Evolutionary conservation across 1,140 invertebrate species (phyloP), one percentile per base, ranked within the genome.

Genomic region (Drosophila tsacasi): DNA sequence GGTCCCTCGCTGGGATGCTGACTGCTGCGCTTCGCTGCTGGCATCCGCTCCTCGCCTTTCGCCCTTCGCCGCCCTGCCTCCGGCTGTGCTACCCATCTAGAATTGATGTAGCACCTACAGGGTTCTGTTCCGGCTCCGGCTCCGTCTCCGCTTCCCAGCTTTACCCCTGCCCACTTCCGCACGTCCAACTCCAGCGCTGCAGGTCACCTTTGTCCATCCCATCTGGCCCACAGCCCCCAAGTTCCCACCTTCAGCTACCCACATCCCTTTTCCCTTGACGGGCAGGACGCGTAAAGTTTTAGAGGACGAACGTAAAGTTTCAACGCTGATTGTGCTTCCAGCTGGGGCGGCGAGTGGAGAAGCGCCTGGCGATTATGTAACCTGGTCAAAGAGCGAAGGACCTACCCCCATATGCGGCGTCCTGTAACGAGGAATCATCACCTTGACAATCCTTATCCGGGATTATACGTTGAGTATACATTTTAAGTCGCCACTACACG

Each of bases 101-200:
- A 89, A 89, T 87, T 87, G 84, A 87, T 87, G 84, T 84, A 89
- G 81, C 84, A 87, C 84, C 84, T 89, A 89, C 65, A 75, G 81
- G 77, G 77, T 57, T 54, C 52, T 37, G 25, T 19, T 42, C 65
- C 68, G 32, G 42, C 66, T 44, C 49, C 39, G 19, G 37, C 62
- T 23, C 19, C 39, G 19, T 32, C 49, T 55, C 54, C 52, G 52
- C 13, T 55, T 55, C 5, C 52, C 52, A 21, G 19, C 52, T 10
- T 37, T 17, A 37, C 19, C 52, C 32, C 52, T 30, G 32, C 67
- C 63, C 30, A 55, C 64, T 63, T 64, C 59, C 64, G 40, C 59
- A 87, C 77, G 84, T 81, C 78, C 86, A 79, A 69, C 76, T 67
- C 58, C 62, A 30, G 46, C 47, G 59, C 79, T 79, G 66, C 85